Conservation (phyloP, 2,888 invertebrate genomes). For the Aporophyla lueneburgensis region DNA sequence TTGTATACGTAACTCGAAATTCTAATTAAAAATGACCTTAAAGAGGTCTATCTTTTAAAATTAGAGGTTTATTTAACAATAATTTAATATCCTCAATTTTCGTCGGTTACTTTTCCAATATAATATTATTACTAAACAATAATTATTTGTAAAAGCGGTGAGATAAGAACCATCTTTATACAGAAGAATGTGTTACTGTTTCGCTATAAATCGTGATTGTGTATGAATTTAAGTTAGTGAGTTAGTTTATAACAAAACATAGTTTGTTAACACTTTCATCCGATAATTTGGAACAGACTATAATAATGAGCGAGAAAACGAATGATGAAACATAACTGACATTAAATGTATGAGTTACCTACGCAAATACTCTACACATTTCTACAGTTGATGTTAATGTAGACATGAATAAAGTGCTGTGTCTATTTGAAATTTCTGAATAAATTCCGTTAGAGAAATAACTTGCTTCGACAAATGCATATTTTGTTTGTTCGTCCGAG, state of each 20-base stretch:
- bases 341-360: conserved; percentile 29
- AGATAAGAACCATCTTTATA: not conserved
- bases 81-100: not conserved
- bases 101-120: not conserved
- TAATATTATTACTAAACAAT: not conserved
- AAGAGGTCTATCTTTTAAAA: not conserved
- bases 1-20: not conserved
- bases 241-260: not conserved
- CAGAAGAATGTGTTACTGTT: not conserved
- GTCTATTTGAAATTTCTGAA: conserved; percentile 40
- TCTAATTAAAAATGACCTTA: not conserved
- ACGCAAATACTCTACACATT: conserved; percentile 46
- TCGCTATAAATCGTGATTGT: not conserved
- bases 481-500: conserved; percentile 27
- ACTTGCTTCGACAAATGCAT: conserved; percentile 31
- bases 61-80: not conserved
- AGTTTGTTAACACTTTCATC: not conserved
- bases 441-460: conserved; percentile 41
- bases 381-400: conserved; percentile 45
- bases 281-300: not conserved
- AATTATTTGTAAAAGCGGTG: not conserved
- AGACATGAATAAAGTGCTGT: conserved; percentile 52
- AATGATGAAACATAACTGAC: conserved; percentile 15
- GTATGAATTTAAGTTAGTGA: not conserved
- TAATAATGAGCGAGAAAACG: conserved; percentile 10